Percentiles rank a stretch among this genome's conserved stretches.
phyloP scores from a whole-genome alignment of 2,888 invertebrate species.

The Pollenia angustigena region DNA sequence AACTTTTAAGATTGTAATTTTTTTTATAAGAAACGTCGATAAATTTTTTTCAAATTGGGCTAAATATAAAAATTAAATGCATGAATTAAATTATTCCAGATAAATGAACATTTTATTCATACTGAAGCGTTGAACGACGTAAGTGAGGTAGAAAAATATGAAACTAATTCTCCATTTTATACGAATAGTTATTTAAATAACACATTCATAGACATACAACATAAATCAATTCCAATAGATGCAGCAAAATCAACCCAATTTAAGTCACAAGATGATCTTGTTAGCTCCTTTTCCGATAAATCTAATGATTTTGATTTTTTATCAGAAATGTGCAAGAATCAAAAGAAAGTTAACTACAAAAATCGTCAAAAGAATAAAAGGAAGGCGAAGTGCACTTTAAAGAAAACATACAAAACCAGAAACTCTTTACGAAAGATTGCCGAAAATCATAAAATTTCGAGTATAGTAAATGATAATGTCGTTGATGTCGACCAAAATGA shows the following conservation, averaged over 20 bases:
- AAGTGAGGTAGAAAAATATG: conserved; percentile 51
- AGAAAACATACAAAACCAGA: conserved; percentile 30
- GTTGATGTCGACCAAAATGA: neutral
- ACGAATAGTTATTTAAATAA: conserved; percentile 16
- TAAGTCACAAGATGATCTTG: neutral
- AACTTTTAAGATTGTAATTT: no score
- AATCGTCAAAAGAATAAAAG: neutral
- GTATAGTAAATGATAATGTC: neutral
- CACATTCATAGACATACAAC: neutral
- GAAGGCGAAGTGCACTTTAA: neutral
- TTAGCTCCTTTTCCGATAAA: neutral
- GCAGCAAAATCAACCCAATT: neutral
- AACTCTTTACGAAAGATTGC: neutral
- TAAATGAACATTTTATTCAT: conserved; percentile 46
- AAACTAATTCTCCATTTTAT: conserved; percentile 46
- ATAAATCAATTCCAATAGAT: neutral
- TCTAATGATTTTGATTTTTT: neutral
- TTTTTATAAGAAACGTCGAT: no score
- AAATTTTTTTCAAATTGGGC: no score
- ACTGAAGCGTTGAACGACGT: conserved; percentile 13
- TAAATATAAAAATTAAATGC: neutral
- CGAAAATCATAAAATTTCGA: neutral
- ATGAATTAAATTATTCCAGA: conserved; percentile 27
- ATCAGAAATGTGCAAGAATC: neutral
- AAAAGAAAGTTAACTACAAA: neutral